Base-by-base conservation (phyloP, 2,113 vertebrate genomes). In the Sander vitreus region DNA sequence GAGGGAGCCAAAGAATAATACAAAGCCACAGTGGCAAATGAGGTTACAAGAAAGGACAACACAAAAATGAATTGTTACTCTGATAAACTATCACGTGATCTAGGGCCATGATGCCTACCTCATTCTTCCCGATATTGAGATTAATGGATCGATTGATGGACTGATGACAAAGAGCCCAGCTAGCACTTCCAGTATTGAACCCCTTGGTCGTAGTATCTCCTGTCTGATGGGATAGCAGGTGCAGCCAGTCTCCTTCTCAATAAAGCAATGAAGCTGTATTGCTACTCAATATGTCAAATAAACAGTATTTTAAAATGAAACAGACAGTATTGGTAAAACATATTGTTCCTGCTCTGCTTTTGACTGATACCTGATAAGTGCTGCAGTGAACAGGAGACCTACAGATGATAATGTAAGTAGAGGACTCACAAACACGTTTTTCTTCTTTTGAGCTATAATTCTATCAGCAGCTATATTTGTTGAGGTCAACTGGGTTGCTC, bases 101-200 rank as follows among this genome's bases (percentile, higher is more conserved):
- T 21, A 19, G 30, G 51, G 55, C 2, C 30, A 55, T 18, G n/a
- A 36, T 21, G 54, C 45, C 25, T 30, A 10, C 25, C 21, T 51
- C 53, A 33, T 47, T 30, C n/a, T 55, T 62, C 58, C 21, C 0
- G 3, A 71, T 78, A 62, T 36, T 21, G 14, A 36, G 72, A 36
- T 70, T 60, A 60, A 62, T 60, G 15, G 81, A 80, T 89, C 30
- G 2, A 76, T 87, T 73, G 73, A 83, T 60, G 57, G 63, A 47
- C 70, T 66, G 47, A 51, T 87, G 78, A 76, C 58, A 69, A n/a
- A 76, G 36, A 69, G 64, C 71, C 58, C 7, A 13, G 67, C n/a
- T 43, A 27, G 81, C 78, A 70, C 57, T 77, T 87, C 63, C 12
- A 43, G 19, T 76, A 65, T 69, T 81, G 59, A 74, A 57, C 36